Evolutionary conservation across 2,797 vertebrate species (phyloP).

Genomic region (Leptoclinus maculatus): DNA sequence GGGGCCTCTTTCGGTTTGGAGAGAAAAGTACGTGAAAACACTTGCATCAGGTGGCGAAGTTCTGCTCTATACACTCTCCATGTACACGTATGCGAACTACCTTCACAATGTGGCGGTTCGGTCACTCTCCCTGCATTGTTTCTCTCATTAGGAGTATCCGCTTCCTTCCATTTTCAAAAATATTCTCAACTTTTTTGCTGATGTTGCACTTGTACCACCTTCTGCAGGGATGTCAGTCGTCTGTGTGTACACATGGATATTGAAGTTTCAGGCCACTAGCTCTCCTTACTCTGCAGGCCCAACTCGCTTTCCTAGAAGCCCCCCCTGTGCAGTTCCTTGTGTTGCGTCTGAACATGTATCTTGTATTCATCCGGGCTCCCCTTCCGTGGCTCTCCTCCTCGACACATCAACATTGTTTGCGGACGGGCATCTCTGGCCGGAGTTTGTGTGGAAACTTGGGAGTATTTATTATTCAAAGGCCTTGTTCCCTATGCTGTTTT

Average conservation of each 20-base stretch:
- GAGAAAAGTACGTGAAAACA: slow-evolving; percentile 21
- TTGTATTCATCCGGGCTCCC: slow-evolving; percentile 79
- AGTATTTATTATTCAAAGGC: slow-evolving; percentile 90
- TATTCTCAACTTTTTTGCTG: slow-evolving; percentile 62
- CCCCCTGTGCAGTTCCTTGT: slow-evolving; percentile 46
- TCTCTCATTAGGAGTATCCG: slow-evolving; percentile 12
- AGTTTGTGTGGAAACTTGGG: slow-evolving; percentile 79
- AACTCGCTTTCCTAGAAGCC: slow-evolving; percentile 45
- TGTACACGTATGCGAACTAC: neutral
- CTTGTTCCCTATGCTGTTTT: slow-evolving; percentile 87
- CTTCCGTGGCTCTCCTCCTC: slow-evolving; percentile 67
- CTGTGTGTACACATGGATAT: slow-evolving; percentile 73
- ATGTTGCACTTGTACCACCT: slow-evolving; percentile 64
- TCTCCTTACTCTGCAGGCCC: slow-evolving; percentile 61
- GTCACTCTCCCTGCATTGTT: slow-evolving; percentile 25
- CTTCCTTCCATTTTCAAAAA: slow-evolving; percentile 41
- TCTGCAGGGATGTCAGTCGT: slow-evolving; percentile 65
- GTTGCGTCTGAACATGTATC: slow-evolving; percentile 78
- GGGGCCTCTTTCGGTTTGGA: neutral
- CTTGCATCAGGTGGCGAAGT: slow-evolving; percentile 1
- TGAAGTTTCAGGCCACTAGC: slow-evolving; percentile 70
- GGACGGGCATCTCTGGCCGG: slow-evolving; percentile 80
- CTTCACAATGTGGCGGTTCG: neutral
- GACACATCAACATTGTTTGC: slow-evolving; percentile 89
- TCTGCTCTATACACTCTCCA: neutral